Evolutionary conservation across 2,888 invertebrate species (phyloP), one percentile per base, ranked within the genome.

Genomic region (Drosophila paracracens): DNA sequence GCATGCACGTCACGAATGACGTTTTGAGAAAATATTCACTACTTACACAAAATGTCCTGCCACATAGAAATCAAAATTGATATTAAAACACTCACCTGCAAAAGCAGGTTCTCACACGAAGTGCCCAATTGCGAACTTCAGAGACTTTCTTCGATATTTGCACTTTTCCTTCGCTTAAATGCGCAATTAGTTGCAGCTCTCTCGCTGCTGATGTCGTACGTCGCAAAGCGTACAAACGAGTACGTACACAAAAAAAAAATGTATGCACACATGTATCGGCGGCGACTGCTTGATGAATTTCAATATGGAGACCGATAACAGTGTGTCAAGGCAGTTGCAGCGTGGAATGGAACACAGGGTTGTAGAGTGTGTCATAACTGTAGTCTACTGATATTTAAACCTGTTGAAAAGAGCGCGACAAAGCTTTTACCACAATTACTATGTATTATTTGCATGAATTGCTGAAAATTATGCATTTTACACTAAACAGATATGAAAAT

Each of bases 291-390:
- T 76, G 65, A 68, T 69, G 35, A 71, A 67, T 80, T 81, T 69
- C 82, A 80, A 81, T 59, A 81, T 81, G 82, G 79, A 61, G 81
- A 40, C 74, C 79, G 79, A 80, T 80, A 81, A 77, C 78, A 69
- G 10, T 29, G 27, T 52, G 67, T 66, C 63, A 69, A 69, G 64
- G 58, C 54, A 52, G 21, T 8, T 46, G 16, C 56, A 43, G 25
- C 35, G n/a, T 58, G 84, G 76, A 86, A 81, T 87, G 74, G 43
- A 84, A 89, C 80, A 60, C 88, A 85, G 85, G 62, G 83, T 74
- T 86, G 83, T 58, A 61, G 16, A 31, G n/a, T 40, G 10, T 60
- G 16, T 10, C 51, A 59, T 54, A 48, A 62, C 33, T 79, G 54
- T 59, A 74, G 43, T 65, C 75, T 65, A 27, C 51, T 60, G 65